Evolutionary conservation across 1,140 invertebrate species (phyloP).

Genomic region (Drosophila nasuta): DNA sequence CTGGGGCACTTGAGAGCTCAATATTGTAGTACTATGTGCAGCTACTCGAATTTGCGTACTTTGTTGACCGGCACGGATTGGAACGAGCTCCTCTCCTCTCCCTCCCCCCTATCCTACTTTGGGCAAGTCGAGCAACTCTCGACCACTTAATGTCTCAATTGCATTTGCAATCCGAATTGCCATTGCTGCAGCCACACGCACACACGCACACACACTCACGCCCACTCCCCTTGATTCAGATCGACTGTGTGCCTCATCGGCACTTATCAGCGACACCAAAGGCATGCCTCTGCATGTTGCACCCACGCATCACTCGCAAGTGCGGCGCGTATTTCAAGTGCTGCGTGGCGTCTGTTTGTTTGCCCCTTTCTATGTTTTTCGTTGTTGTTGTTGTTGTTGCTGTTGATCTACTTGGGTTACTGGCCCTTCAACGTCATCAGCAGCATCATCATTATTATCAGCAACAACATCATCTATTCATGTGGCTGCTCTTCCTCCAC

Average conservation of each 20-base stretch:
- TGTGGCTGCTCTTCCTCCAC: constrained; percentile 21
- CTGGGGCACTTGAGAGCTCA: constrained; percentile 36
- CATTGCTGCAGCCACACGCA: constrained; percentile 50
- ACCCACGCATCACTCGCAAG: constrained; percentile 42
- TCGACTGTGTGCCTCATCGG: constrained; percentile 19
- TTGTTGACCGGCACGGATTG: constrained; percentile 41
- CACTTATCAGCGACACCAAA: constrained; percentile 65
- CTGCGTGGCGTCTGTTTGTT: constrained; percentile 67
- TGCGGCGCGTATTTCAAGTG: constrained; percentile 69
- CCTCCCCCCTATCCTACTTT: not conserved
- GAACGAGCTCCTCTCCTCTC: not conserved
- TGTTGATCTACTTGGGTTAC: constrained; percentile 41
- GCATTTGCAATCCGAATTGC: constrained; percentile 77
- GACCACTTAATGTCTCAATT: constrained; percentile 74
- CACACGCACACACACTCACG: not conserved
- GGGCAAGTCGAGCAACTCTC: constrained; percentile 20
- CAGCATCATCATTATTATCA: constrained; percentile 19
- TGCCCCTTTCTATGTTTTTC: constrained; percentile 27
- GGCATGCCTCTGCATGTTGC: not conserved
- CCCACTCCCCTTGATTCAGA: not conserved
- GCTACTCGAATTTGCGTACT: constrained; percentile 63
- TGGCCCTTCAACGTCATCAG: constrained; percentile 29
- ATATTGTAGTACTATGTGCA: constrained; percentile 11
- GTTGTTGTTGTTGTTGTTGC: not conserved
- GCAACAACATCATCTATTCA: constrained; percentile 23